Percentiles rank a stretch among this genome's conserved stretches.
phyloP scores from a whole-genome alignment of 2,888 invertebrate genomes.

The Ptilodon capucinus region DNA sequence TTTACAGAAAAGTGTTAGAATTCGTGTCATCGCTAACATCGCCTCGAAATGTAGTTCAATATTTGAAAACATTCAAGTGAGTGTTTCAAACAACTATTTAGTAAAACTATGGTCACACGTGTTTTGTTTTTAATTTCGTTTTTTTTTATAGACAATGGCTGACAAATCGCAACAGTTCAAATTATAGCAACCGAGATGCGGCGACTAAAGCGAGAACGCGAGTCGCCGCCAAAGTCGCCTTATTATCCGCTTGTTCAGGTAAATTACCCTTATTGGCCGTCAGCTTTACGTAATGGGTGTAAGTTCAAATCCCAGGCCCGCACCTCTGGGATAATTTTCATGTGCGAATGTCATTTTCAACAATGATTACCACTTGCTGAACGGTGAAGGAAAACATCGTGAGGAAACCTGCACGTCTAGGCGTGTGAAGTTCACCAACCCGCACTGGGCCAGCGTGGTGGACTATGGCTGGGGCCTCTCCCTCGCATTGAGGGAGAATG shows the following conservation, averaged over 20 bases:
- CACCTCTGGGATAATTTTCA: too few relatives aligned
- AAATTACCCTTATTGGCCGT: slow-evolving; percentile 14
- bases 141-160: slow-evolving; percentile 61
- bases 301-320: too few relatives aligned
- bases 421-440: too few relatives aligned
- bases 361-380: too few relatives aligned
- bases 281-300: too few relatives aligned
- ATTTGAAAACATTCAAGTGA: slow-evolving; percentile 92
- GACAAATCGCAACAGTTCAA: slow-evolving; percentile 56
- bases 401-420: too few relatives aligned
- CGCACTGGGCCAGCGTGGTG: too few relatives aligned
- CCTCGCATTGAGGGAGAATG: too few relatives aligned
- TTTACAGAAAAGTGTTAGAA: slow-evolving; percentile 89
- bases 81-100: slow-evolving; percentile 41
- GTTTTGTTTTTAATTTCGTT: background rate
- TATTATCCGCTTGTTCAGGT: slow-evolving; percentile 92
- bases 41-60: slow-evolving; percentile 93
- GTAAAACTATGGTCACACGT: too few relatives aligned
- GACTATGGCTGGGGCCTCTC: too few relatives aligned
- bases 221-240: slow-evolving; percentile 92
- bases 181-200: slow-evolving; percentile 52
- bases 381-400: too few relatives aligned
- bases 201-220: slow-evolving; percentile 87
- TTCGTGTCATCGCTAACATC: slow-evolving; percentile 93
- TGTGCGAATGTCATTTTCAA: too few relatives aligned